Percentiles rank a stretch among this genome's conserved stretches.
Evolutionary conservation across 1,140 invertebrate genomes (phyloP).

Genomic region (Drosophila rhopaloa): DNA sequence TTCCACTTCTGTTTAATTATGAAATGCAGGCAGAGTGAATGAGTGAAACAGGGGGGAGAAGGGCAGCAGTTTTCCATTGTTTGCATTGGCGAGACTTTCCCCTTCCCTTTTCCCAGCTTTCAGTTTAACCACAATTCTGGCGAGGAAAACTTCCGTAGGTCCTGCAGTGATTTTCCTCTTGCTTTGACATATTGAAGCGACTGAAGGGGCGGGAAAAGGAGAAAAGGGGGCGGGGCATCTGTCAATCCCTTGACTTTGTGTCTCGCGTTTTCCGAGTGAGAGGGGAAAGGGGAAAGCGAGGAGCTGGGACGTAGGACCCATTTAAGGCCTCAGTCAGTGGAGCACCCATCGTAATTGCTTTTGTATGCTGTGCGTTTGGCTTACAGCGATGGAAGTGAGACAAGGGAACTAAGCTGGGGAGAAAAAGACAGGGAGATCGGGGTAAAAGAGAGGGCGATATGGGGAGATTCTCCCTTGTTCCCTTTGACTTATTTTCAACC

Average conservation of each 20-base stretch:
- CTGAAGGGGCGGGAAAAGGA: background rate
- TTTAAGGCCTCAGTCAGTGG: conserved; percentile 17
- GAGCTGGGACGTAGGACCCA: conserved; percentile 2
- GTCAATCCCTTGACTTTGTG: conserved; percentile 44
- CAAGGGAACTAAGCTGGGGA: conserved; percentile 37
- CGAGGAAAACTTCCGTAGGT: conserved; percentile 26
- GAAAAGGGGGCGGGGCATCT: conserved; percentile 19
- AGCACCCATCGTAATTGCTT: conserved; percentile 61
- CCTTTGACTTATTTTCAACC: conserved; percentile 32
- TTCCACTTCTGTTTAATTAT: conserved; percentile 42
- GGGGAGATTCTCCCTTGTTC: background rate
- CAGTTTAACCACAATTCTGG: conserved; percentile 23
- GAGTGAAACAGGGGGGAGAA: background rate
- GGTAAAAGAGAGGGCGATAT: background rate
- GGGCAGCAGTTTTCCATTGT: conserved; percentile 25
- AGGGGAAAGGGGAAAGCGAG: conserved; percentile 2
- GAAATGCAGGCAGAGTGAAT: conserved; percentile 46
- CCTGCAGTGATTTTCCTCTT: conserved; percentile 24
- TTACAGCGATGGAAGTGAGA: conserved; percentile 34
- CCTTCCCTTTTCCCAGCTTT: background rate
- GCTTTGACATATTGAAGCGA: conserved; percentile 36
- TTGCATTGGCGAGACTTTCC: conserved; percentile 3
- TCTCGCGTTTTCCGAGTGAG: conserved; percentile 3
- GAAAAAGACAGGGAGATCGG: background rate
- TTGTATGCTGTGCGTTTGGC: conserved; percentile 58